phyloP scores from a whole-genome alignment of 37 sponge, comb jelly and placozoan genomes.

The Hexactinellida sp. region DNA sequence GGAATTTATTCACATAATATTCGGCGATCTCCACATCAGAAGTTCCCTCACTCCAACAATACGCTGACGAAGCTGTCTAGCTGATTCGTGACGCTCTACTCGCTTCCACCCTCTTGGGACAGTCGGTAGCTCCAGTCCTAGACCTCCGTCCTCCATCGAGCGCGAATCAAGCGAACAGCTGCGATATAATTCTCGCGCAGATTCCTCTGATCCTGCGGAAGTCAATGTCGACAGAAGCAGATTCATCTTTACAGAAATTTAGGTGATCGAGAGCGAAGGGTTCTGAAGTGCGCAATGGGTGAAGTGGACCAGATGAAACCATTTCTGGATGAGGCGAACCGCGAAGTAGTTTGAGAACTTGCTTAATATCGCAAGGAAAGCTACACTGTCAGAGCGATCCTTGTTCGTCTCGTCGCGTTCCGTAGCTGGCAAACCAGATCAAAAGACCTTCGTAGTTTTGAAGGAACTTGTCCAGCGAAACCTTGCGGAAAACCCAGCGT shows the following conservation, averaged over 20 bases:
- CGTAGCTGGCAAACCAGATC: neutral
- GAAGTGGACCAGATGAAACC: neutral
- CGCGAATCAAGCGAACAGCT: neutral
- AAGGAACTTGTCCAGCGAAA: neutral
- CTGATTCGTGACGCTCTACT: neutral
- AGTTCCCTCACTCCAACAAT: neutral
- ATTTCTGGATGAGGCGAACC: neutral
- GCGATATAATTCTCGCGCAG: neutral
- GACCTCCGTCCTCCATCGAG: neutral
- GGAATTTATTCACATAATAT: too few relatives aligned
- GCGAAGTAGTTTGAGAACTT: neutral
- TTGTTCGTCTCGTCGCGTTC: neutral
- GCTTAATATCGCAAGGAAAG: conserved; percentile 1
- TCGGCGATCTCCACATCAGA: neutral
- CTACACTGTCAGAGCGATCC: neutral
- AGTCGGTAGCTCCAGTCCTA: neutral
- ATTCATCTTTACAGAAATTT: neutral
- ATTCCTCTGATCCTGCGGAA: neutral
- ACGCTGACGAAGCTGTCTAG: neutral
- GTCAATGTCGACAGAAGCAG: neutral
- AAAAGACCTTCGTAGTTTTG: conserved; percentile 15
- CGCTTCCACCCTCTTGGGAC: neutral
- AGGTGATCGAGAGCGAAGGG: neutral
- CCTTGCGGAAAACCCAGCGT: neutral
- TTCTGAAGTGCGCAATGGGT: neutral